Percentiles rank a stretch among this genome's conserved stretches.
Evolutionary conservation across 2,888 invertebrate genomes (phyloP).

Genomic region (Drosophila acutilabella): DNA sequence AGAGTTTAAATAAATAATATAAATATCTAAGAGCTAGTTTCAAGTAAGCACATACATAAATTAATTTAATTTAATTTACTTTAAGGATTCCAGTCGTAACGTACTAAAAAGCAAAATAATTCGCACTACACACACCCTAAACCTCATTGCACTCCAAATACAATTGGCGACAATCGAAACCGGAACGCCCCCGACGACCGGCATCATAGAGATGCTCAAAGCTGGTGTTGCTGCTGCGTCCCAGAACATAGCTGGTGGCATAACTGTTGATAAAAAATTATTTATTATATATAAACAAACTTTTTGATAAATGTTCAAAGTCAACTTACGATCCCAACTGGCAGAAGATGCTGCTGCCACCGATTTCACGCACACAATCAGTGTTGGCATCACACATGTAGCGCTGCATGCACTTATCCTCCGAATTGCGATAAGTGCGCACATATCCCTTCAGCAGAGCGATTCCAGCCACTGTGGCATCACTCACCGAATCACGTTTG

Average conservation of each 20-base stretch:
- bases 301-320: background rate
- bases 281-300: background rate
- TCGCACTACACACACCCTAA: slow-evolving; percentile 85
- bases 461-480: slow-evolving; percentile 94
- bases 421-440: slow-evolving; percentile 90
- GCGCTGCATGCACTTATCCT: slow-evolving; percentile 94
- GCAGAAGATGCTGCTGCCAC: slow-evolving; percentile 94
- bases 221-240: slow-evolving; percentile 90
- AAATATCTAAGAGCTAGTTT: slow-evolving; percentile 72
- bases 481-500: slow-evolving; percentile 94
- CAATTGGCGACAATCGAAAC: slow-evolving; percentile 93
- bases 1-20: slow-evolving; percentile 76
- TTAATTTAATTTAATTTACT: slow-evolving; percentile 79
- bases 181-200: slow-evolving; percentile 92
- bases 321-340: slow-evolving; percentile 94
- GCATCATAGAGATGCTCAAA: slow-evolving; percentile 94
- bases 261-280: too few relatives aligned
- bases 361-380: slow-evolving; percentile 93
- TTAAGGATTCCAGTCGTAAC: slow-evolving; percentile 65
- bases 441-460: slow-evolving; percentile 96
- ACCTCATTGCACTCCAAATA: slow-evolving; percentile 96
- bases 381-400: slow-evolving; percentile 95
- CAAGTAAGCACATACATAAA: slow-evolving; percentile 76
- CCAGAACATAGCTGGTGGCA: slow-evolving; percentile 93
- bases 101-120: slow-evolving; percentile 38